Evolutionary conservation across 2,113 vertebrate species (phyloP).

Genomic region (Myanophis thanlyinensis): DNA sequence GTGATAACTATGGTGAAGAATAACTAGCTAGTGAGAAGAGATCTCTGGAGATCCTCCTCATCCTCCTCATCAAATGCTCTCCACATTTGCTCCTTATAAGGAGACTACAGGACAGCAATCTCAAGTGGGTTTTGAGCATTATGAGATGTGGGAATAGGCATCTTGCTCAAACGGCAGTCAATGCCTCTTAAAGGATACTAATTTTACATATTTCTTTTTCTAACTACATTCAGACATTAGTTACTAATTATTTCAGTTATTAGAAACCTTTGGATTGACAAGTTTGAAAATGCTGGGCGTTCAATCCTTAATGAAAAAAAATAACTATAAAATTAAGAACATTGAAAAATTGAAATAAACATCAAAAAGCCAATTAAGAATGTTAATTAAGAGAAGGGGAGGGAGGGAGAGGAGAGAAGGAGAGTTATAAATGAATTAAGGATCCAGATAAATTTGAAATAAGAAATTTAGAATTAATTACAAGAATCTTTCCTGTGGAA

Average conservation of each 20-base stretch:
- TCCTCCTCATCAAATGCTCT: background rate
- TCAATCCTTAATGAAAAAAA: background rate
- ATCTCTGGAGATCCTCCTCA: background rate
- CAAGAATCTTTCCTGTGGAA: background rate
- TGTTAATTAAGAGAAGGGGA: background rate
- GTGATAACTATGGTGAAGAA: too few species aligned
- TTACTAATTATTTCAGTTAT: background rate
- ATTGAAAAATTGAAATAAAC: background rate
- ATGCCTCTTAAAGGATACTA: background rate
- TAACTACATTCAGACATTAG: background rate
- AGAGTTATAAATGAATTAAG: background rate
- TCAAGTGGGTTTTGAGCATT: background rate
- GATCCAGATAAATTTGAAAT: background rate
- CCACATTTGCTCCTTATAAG: background rate
- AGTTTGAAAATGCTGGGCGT: background rate
- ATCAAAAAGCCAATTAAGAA: background rate
- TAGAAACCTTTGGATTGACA: background rate
- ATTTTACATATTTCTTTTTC: background rate
- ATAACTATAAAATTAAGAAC: background rate
- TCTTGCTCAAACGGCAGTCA: background rate
- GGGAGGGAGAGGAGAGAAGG: background rate
- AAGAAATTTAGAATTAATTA: background rate
- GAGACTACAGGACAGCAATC: background rate
- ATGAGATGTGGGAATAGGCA: background rate
- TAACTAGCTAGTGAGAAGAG: background rate